These are phyloP conservation scores for Microplitis demolitor DNA, from an alignment of 1,140 invertebrate species.

Conservation along the genomic window DNA sequence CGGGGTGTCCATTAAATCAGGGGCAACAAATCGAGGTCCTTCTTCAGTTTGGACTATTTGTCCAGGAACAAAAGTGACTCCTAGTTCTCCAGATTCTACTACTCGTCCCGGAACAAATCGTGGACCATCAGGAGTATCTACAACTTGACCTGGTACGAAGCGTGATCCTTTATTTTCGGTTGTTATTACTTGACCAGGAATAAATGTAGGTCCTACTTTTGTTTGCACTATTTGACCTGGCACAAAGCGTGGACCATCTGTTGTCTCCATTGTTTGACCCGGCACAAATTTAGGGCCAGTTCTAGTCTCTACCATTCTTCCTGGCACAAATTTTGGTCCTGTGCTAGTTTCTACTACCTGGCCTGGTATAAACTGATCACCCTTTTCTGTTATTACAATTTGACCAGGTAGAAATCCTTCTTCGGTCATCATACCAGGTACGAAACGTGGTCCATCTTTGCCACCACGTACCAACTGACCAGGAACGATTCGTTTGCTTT, in stretches of 20 bases:
- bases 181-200: constrained; percentile 75
- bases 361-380: constrained; percentile 71
- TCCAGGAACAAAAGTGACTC: constrained; percentile 72
- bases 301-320: constrained; percentile 72
- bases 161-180: constrained; percentile 72
- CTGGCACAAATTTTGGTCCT: constrained; percentile 72
- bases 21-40: constrained; percentile 73
- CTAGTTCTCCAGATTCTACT: constrained; percentile 68
- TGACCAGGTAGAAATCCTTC: constrained; percentile 75
- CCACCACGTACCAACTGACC: constrained; percentile 69
- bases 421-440: constrained; percentile 72
- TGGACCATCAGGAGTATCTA: constrained; percentile 73
- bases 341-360: constrained; percentile 64
- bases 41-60: constrained; percentile 75
- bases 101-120: constrained; percentile 76
- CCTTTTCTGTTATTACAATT: constrained; percentile 70
- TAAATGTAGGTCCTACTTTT: constrained; percentile 73
- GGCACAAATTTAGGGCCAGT: constrained; percentile 73
- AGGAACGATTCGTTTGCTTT: constrained; percentile 68
- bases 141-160: constrained; percentile 76
- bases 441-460: constrained; percentile 68
- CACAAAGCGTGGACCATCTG: constrained; percentile 72
- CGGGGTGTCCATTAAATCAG: constrained; percentile 69
- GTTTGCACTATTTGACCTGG: constrained; percentile 76
- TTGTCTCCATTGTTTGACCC: constrained; percentile 72